Conservation (phyloP, 2,113 vertebrate species). For the Nannobrachium achirus region DNA sequence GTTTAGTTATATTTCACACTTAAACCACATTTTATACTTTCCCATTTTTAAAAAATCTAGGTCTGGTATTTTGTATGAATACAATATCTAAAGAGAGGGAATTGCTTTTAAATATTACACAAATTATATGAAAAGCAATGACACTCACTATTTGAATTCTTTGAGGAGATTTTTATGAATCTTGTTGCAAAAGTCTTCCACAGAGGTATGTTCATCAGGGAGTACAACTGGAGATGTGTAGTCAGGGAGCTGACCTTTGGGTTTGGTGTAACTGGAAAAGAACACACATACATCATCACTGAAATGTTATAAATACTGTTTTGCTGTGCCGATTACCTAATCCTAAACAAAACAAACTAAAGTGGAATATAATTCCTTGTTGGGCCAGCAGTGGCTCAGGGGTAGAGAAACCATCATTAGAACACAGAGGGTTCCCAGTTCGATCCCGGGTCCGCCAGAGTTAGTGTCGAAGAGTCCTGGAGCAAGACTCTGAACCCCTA, state of each 20-base stretch:
- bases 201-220: conserved; percentile 86
- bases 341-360: not conserved
- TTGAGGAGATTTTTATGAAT: conserved; percentile 99
- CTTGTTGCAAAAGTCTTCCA: conserved; percentile 98
- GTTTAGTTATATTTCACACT: too few species aligned
- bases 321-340: not conserved
- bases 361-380: not conserved
- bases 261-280: conserved; percentile 93
- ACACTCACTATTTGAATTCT: conserved; percentile 98
- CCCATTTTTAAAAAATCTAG: too few species aligned
- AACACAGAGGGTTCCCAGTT: too few species aligned
- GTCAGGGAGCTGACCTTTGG: conserved; percentile 98
- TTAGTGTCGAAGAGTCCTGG: too few species aligned
- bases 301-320: conserved; percentile 11
- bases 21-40: too few species aligned
- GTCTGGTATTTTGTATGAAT: too few species aligned
- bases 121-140: not conserved
- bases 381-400: too few species aligned
- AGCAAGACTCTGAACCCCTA: too few species aligned
- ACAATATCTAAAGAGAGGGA: not conserved
- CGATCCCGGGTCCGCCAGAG: too few species aligned
- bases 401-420: too few species aligned
- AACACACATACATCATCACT: conserved; percentile 11
- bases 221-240: conserved; percentile 95
- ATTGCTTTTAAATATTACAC: not conserved